These are phyloP conservation scores for Altica lythri DNA, from an alignment of 2,888 invertebrate genomes.

Conservation along the genomic window DNA sequence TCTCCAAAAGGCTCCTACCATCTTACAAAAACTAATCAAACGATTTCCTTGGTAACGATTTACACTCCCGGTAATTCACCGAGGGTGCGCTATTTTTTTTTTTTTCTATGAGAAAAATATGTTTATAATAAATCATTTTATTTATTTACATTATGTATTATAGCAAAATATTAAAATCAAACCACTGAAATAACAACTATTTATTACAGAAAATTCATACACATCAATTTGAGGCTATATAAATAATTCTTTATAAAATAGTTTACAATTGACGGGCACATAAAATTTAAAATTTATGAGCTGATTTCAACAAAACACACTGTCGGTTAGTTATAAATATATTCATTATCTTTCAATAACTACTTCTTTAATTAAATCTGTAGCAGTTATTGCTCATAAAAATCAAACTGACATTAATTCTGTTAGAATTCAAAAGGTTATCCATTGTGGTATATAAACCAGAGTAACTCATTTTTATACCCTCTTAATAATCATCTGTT, in stretches of 20 bases:
- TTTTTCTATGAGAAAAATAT: no score
- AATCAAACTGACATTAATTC: slow-evolving; percentile 25
- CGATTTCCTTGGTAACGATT: no score
- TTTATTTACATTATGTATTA: no score
- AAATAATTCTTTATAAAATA: slow-evolving; percentile 1
- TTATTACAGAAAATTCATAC: no score
- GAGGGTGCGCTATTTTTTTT: no score
- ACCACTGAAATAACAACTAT: no score
- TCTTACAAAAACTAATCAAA: no score
- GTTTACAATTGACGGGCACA: slow-evolving; percentile 7
- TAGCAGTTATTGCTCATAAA: slow-evolving; percentile 30
- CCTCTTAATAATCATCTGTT: slow-evolving; percentile 10
- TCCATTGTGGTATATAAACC: slow-evolving; percentile 30
- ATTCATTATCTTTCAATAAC: slow-evolving; percentile 35
- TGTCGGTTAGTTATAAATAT: slow-evolving; percentile 31
- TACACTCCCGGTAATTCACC: no score
- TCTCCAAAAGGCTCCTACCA: no score
- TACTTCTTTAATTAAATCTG: slow-evolving; percentile 30
- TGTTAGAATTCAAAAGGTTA: slow-evolving; percentile 26
- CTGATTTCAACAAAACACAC: slow-evolving; percentile 24
- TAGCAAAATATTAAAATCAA: no score
- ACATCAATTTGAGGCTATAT: no score
- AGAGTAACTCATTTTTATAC: slow-evolving; percentile 10
- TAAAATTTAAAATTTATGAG: slow-evolving; percentile 26
- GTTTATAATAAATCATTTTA: no score